Evolutionary conservation across 1,140 invertebrate species (phyloP).

Genomic region (Bombyx mori): DNA sequence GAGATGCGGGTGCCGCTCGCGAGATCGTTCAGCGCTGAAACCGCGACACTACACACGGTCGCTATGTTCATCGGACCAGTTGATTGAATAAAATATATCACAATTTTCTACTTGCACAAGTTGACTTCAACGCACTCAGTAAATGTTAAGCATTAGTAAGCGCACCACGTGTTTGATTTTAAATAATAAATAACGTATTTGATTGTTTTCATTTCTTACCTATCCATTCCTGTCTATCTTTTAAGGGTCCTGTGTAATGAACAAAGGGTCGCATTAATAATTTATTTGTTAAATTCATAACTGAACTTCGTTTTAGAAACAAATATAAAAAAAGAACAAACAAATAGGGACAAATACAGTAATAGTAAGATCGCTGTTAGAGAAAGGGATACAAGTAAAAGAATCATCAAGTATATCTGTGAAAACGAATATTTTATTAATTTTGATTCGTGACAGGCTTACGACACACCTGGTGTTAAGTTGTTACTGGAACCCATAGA

Average conservation of each 20-base stretch:
- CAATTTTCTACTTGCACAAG: no score
- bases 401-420: no score
- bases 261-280: background rate
- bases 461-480: no score
- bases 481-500: no score
- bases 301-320: background rate
- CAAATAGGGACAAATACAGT: background rate
- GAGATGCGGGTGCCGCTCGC: conserved; percentile 29
- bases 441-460: no score
- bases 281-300: background rate
- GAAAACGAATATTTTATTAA: no score
- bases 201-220: no score
- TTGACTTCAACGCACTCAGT: no score
- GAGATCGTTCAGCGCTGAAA: conserved; percentile 17
- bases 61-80: conserved; percentile 34
- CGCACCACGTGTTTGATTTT: background rate
- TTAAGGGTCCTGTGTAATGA: no score
- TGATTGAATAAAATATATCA: conserved; percentile 8
- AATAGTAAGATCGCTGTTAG: background rate
- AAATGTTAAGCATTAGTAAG: no score
- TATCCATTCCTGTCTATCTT: no score
- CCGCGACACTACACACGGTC: conserved; percentile 33
- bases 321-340: background rate
- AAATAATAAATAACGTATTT: background rate
- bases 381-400: background rate